phyloP scores from a whole-genome alignment of 2,888 invertebrate species.

The Stramonita haemastoma region DNA sequence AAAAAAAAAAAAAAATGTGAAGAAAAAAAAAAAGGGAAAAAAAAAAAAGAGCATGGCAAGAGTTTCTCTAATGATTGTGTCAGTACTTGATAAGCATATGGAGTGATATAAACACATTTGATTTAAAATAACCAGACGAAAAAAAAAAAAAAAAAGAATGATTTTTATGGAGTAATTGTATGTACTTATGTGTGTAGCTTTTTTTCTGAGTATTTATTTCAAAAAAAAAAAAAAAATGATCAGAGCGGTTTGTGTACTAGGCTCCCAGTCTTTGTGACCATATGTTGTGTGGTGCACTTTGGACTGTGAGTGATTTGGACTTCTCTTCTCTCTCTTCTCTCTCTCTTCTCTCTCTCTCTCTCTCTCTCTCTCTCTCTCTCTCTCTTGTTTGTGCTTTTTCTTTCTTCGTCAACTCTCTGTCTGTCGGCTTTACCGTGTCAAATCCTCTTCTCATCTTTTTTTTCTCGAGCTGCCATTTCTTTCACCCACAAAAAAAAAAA shows the following conservation, averaged over 20 bases:
- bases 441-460: neutral
- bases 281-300: constrained; percentile 29
- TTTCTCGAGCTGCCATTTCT: neutral
- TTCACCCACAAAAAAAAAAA: no score
- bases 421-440: neutral
- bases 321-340: neutral
- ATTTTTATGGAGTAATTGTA: constrained; percentile 39
- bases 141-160: constrained; percentile 21
- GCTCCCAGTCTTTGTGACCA: neutral
- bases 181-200: constrained; percentile 38
- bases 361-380: neutral
- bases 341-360: neutral
- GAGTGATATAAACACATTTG: constrained; percentile 35
- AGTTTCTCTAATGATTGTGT: constrained; percentile 25
- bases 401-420: neutral
- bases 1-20: neutral
- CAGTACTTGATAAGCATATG: constrained; percentile 30
- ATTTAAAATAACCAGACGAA: constrained; percentile 34
- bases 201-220: constrained; percentile 37
- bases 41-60: constrained; percentile 8
- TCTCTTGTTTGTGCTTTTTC: neutral
- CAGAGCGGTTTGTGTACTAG: constrained; percentile 11
- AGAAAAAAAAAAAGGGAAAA: neutral
- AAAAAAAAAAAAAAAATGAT: neutral
- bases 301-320: constrained; percentile 25